Percentiles rank a stretch among this genome's conserved stretches.
Conservation (phyloP, 2,797 vertebrate genomes). For the Dryobates pubescens region DNA sequence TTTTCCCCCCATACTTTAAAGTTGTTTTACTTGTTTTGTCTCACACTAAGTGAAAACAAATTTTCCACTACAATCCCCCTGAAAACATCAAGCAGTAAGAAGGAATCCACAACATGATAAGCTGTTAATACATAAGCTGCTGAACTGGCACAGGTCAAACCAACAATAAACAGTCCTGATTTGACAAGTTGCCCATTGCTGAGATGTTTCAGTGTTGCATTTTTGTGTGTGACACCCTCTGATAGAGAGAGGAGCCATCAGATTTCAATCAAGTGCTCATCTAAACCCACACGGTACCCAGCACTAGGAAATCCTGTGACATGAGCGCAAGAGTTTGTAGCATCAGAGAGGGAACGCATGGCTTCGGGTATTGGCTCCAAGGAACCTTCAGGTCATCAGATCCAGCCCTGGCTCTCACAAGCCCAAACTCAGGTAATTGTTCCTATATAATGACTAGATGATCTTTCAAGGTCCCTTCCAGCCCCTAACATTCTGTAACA, state of each 20-base stretch:
- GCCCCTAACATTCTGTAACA: too few relatives aligned
- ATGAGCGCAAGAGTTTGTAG: background rate
- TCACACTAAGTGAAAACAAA: background rate
- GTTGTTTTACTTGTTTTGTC: background rate
- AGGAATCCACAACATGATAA: accelerated
- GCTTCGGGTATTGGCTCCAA: background rate
- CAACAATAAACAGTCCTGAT: background rate
- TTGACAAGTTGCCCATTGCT: background rate
- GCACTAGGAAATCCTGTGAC: background rate
- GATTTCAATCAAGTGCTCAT: background rate
- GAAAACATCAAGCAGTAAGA: background rate
- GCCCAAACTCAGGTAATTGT: background rate
- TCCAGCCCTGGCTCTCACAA: background rate
- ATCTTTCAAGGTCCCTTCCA: too few relatives aligned
- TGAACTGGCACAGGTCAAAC: background rate
- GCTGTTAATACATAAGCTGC: background rate
- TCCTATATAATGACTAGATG: background rate
- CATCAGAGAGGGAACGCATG: background rate
- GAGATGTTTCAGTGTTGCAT: background rate
- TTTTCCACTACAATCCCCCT: background rate
- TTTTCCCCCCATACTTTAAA: background rate
- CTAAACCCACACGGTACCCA: background rate
- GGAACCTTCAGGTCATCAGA: background rate
- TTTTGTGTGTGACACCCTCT: background rate
- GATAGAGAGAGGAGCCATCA: background rate